Evolutionary conservation across 2,888 invertebrate genomes (phyloP).

Genomic region (Drosophila imparisetae): DNA sequence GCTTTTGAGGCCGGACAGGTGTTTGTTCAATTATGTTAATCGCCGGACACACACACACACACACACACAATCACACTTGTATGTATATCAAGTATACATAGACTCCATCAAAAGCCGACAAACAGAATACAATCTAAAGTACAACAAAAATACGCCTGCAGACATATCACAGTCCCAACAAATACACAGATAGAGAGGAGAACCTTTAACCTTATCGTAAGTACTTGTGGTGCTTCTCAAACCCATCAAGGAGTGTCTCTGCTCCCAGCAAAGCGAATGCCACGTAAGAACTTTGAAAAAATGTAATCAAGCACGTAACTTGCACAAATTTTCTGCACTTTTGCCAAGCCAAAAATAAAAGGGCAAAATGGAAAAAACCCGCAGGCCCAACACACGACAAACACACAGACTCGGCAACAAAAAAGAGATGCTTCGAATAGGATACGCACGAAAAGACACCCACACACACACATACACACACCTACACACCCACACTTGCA

Average conservation of each 20-base stretch:
- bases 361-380: slow-evolving; percentile 54
- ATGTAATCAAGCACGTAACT: slow-evolving; percentile 80
- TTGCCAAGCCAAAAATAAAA: slow-evolving; percentile 61
- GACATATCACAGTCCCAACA: slow-evolving; percentile 28
- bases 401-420: slow-evolving; percentile 24
- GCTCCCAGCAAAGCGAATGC: slow-evolving; percentile 24
- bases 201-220: slow-evolving; percentile 58
- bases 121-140: slow-evolving; percentile 28
- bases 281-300: slow-evolving; percentile 64
- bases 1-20: slow-evolving; percentile 50
- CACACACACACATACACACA: not conserved
- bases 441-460: slow-evolving; percentile 45
- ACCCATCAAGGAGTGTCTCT: slow-evolving; percentile 44
- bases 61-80: not conserved
- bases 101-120: slow-evolving; percentile 1
- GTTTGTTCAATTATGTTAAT: slow-evolving; percentile 68
- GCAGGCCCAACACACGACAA: slow-evolving; percentile 45
- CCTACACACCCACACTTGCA: not conserved
- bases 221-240: slow-evolving; percentile 40
- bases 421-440: slow-evolving; percentile 15
- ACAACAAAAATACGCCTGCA: slow-evolving; percentile 21
- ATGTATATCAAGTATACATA: slow-evolving; percentile 9
- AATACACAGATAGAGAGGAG: slow-evolving; percentile 1
- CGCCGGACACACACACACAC: slow-evolving; percentile 23
- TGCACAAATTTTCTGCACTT: slow-evolving; percentile 78